Conservation (phyloP, 2,797 vertebrate species). For the Neomorphus geoffroyi region DNA sequence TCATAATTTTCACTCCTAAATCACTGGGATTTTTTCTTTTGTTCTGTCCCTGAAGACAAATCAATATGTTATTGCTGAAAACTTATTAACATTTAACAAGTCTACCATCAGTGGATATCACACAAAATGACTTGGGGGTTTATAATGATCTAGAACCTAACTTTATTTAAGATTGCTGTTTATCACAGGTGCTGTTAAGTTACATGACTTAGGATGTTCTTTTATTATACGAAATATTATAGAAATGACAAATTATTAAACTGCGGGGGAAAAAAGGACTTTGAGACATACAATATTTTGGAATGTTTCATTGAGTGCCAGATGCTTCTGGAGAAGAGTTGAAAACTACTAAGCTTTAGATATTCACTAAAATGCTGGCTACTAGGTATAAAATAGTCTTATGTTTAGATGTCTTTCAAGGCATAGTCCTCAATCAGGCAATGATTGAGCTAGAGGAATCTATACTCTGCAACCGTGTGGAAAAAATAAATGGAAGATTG, state of each 20-base stretch:
- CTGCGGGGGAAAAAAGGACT: neutral
- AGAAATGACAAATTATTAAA: neutral
- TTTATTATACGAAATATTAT: neutral
- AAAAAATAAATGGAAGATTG: neutral
- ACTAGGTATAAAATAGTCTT: neutral
- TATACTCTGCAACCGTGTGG: neutral
- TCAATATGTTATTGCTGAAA: neutral
- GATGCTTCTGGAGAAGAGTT: neutral
- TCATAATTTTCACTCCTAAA: neutral
- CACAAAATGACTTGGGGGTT: neutral
- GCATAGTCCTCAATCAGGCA: neutral
- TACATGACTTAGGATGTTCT: neutral
- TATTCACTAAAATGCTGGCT: neutral
- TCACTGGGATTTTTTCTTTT: neutral
- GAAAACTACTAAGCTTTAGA: neutral
- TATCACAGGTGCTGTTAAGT: neutral
- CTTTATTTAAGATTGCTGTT: neutral
- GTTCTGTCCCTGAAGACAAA: neutral
- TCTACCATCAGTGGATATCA: neutral
- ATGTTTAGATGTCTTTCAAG: neutral
- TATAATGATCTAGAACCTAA: neutral
- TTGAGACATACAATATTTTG: neutral
- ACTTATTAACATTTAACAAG: neutral
- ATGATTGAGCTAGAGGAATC: neutral
- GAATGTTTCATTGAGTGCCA: neutral